Evolutionary conservation across 1,140 invertebrate species (phyloP).

Genomic region (Drosophila ambigua): DNA sequence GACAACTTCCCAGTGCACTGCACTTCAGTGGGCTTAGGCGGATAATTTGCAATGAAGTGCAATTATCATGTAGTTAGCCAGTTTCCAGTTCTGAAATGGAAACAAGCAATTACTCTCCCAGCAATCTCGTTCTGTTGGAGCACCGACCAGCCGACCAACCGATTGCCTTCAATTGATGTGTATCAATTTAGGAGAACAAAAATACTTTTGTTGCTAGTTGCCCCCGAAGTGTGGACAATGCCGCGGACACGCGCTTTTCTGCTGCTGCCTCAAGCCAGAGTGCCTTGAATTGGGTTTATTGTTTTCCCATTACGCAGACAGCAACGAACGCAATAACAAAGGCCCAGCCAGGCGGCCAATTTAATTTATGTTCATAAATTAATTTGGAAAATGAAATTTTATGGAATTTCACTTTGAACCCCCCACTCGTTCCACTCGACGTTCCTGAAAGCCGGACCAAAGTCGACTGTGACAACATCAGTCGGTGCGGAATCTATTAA

Average conservation of each 20-base stretch:
- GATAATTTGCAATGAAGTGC: too few relatives aligned
- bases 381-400: slow-evolving; percentile 78
- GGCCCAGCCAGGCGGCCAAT: slow-evolving; percentile 34
- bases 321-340: slow-evolving; percentile 36
- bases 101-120: too few relatives aligned
- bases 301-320: slow-evolving; percentile 19
- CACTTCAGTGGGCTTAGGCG: too few relatives aligned
- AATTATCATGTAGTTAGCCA: too few relatives aligned
- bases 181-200: slow-evolving; percentile 1
- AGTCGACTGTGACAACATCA: slow-evolving; percentile 34
- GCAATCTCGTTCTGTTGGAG: too few relatives aligned
- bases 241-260: slow-evolving; percentile 17
- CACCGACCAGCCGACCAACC: background rate
- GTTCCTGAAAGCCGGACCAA: slow-evolving; percentile 23
- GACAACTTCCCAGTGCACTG: too few relatives aligned
- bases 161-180: slow-evolving; percentile 34
- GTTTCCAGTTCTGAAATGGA: too few relatives aligned
- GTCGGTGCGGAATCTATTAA: slow-evolving; percentile 53
- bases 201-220: background rate
- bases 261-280: background rate
- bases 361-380: slow-evolving; percentile 82
- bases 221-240: background rate
- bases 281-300: slow-evolving; percentile 41
- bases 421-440: slow-evolving; percentile 14
- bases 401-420: slow-evolving; percentile 80